Percentiles rank a stretch among this genome's conserved stretches.
These are phyloP conservation scores for Lanius collurio DNA, from an alignment of 2,113 vertebrate genomes.

Conservation along the genomic window DNA sequence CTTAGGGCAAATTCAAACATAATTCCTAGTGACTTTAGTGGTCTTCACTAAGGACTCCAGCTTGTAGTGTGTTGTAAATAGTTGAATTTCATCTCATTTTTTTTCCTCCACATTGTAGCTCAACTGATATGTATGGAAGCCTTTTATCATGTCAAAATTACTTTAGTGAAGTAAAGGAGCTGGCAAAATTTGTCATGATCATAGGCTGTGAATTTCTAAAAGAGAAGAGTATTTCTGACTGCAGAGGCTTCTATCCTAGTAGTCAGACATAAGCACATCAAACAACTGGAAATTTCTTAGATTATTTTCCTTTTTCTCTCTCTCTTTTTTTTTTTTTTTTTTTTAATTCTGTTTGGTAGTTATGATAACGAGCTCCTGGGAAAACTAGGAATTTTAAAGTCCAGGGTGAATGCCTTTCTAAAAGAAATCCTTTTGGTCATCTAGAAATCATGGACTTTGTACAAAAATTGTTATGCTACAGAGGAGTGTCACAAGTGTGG, in stretches of 20 bases:
- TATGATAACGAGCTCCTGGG: background rate
- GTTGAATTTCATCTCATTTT: background rate
- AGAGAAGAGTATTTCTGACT: background rate
- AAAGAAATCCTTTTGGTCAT: background rate
- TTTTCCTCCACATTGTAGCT: background rate
- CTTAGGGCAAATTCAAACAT: background rate
- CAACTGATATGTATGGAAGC: background rate
- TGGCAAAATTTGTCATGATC: background rate
- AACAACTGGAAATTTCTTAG: background rate
- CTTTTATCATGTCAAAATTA: conserved; percentile 4
- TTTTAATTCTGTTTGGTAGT: background rate
- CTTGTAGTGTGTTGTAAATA: background rate
- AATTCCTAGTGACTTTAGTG: background rate
- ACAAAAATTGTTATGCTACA: background rate
- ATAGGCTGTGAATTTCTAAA: background rate
- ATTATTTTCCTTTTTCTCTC: too few species aligned
- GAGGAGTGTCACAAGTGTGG: background rate
- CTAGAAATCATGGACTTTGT: background rate
- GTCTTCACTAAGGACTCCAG: background rate
- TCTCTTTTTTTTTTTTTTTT: too few species aligned
- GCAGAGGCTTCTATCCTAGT: background rate
- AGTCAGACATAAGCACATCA: background rate
- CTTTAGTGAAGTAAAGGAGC: background rate
- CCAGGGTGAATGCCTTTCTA: background rate
- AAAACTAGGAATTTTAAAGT: background rate